phyloP scores from a whole-genome alignment of 2,888 invertebrate species.

The Antheraea yamamai region DNA sequence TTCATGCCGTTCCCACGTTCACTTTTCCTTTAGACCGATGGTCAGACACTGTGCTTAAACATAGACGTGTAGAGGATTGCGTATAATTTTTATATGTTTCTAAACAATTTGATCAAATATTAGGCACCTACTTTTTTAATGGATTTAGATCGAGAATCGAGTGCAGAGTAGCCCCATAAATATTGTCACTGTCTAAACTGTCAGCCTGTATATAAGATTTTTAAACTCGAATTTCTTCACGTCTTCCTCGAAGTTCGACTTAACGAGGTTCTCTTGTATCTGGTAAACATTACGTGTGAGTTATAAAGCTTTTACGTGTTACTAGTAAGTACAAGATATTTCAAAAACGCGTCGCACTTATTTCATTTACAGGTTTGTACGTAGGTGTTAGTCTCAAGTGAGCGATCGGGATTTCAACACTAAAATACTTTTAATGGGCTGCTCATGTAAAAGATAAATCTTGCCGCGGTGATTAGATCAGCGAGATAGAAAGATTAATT shows the following conservation, averaged over 20 bases:
- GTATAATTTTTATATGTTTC: too few relatives aligned
- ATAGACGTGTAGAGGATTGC: too few relatives aligned
- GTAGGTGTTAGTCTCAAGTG: not conserved
- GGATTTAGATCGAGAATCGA: too few relatives aligned
- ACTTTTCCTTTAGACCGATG: too few relatives aligned
- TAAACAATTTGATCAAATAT: too few relatives aligned
- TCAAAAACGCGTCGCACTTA: not conserved
- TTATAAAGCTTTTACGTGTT: not conserved
- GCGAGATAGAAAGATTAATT: slow-evolving; percentile 52
- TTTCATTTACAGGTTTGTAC: not conserved
- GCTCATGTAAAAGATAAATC: slow-evolving; percentile 20
- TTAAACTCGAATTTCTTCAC: too few relatives aligned
- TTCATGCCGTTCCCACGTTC: too few relatives aligned
- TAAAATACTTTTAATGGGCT: not conserved
- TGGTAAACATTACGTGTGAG: not conserved
- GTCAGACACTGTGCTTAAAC: too few relatives aligned
- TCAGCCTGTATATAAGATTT: too few relatives aligned
- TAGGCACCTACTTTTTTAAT: too few relatives aligned
- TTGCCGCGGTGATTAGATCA: slow-evolving; percentile 31
- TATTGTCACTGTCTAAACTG: too few relatives aligned
- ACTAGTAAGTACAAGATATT: not conserved
- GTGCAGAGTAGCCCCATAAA: too few relatives aligned
- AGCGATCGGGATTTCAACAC: not conserved
- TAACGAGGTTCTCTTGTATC: not conserved
- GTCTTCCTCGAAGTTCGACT: not conserved